These are phyloP conservation scores for Rambutsinella grinnellia DNA, from an alignment of 2,888 invertebrate genomes.

Conservation along the genomic window DNA sequence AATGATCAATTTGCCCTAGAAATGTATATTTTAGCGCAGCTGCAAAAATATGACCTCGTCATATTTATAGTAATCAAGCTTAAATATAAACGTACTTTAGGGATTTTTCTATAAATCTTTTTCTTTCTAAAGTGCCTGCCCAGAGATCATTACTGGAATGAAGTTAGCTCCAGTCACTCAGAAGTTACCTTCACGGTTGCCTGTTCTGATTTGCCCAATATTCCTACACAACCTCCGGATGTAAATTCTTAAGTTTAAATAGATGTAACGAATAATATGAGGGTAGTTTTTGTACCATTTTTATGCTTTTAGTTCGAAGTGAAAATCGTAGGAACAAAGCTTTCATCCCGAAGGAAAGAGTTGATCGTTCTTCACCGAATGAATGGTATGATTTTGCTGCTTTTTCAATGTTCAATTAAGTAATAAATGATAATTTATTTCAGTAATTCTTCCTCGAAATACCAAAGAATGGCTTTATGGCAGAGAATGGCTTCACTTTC, in stretches of 20 bases:
- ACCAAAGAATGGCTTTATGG: slow-evolving; percentile 42
- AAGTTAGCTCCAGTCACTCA: slow-evolving; percentile 17
- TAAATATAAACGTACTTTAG: neutral
- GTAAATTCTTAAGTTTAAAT: no score
- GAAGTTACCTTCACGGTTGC: slow-evolving; percentile 29
- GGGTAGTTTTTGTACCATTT: neutral
- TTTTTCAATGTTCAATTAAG: neutral
- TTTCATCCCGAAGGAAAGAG: slow-evolving; percentile 33
- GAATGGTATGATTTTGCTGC: no score
- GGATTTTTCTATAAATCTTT: neutral
- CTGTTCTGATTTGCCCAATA: slow-evolving; percentile 24
- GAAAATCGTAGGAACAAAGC: slow-evolving; percentile 11
- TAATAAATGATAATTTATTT: neutral
- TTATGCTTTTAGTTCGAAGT: slow-evolving; percentile 22
- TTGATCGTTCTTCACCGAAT: slow-evolving; percentile 29
- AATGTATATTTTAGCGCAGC: slow-evolving; percentile 5
- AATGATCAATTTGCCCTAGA: slow-evolving; percentile 30
- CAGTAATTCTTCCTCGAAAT: slow-evolving; percentile 24
- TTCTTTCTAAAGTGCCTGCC: slow-evolving; percentile 19
- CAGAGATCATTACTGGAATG: slow-evolving; percentile 28
- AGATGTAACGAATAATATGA: no score
- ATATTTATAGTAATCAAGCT: slow-evolving; percentile 33
- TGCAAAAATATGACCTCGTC: slow-evolving; percentile 24
- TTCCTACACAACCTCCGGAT: slow-evolving; percentile 15
- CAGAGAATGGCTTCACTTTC: slow-evolving; percentile 39